Percentiles rank a stretch among this genome's conserved stretches.
phyloP scores from a whole-genome alignment of 2,888 invertebrate genomes.

The Ennomos quercinarius region DNA sequence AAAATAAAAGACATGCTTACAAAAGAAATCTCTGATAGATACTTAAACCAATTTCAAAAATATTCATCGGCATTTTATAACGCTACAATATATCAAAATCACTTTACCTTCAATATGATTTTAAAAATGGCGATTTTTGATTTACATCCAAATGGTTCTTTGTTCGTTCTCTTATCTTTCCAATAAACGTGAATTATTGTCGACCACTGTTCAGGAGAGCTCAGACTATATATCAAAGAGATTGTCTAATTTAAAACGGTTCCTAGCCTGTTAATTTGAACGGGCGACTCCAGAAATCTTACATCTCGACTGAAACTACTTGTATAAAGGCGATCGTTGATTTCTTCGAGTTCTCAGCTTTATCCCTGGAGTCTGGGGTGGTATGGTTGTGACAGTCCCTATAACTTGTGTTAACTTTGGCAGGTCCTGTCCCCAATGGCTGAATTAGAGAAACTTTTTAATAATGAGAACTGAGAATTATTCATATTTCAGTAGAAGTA shows the following conservation, averaged over 20 bases:
- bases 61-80: constrained; percentile 12
- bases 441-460: constrained; percentile 46
- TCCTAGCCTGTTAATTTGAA: constrained; percentile 60
- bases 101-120: constrained; percentile 50
- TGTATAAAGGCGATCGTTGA: constrained; percentile 1
- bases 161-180: constrained; percentile 76
- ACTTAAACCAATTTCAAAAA: no score
- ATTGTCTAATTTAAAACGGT: constrained; percentile 80
- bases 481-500: constrained; percentile 38
- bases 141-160: constrained; percentile 69
- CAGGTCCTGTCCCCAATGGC: constrained; percentile 40
- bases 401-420: constrained; percentile 49
- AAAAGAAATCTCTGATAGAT: no score
- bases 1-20: no score
- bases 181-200: constrained; percentile 80
- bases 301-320: background rate
- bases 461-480: constrained; percentile 41
- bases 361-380: constrained; percentile 5
- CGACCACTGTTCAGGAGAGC: constrained; percentile 67
- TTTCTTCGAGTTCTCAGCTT: background rate
- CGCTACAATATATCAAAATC: constrained; percentile 27
- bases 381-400: constrained; percentile 43
- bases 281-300: background rate
- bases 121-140: constrained; percentile 65
- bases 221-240: constrained; percentile 72